Conservation (phyloP, 2,113 vertebrate species). For the Leptocoma aspasia region DNA sequence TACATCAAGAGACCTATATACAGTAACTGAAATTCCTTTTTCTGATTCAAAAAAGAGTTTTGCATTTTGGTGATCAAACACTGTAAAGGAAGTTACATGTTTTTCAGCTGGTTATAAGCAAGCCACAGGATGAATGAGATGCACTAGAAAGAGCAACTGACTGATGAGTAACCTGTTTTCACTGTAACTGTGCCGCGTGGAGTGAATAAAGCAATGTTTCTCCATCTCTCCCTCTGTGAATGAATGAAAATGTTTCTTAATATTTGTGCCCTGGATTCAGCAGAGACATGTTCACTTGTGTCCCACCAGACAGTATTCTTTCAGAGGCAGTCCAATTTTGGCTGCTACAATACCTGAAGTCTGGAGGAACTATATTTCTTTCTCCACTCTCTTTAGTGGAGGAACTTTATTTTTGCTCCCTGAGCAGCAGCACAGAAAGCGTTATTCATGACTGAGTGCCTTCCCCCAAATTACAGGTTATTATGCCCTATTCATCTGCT, state of each 20-base stretch:
- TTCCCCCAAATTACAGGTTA: background rate
- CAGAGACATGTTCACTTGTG: background rate
- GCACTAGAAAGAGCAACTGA: background rate
- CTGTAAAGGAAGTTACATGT: background rate
- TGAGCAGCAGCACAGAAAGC: background rate
- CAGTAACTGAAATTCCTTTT: background rate
- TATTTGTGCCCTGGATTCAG: background rate
- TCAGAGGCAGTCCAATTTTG: background rate
- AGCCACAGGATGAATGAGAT: background rate
- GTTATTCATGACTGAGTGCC: background rate
- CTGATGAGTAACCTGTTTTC: background rate
- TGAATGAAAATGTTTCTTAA: background rate
- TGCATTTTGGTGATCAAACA: background rate
- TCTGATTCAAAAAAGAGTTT: background rate
- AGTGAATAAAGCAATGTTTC: background rate
- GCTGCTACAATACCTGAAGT: background rate
- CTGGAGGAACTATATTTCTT: background rate
- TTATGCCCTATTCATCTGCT: background rate
- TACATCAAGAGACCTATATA: background rate
- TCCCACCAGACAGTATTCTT: background rate
- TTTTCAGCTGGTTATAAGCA: background rate
- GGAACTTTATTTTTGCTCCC: constrained; percentile 32
- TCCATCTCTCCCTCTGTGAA: background rate
- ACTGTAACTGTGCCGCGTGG: background rate
- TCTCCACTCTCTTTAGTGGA: background rate